phyloP scores from a whole-genome alignment of 2,113 vertebrate species.

The Alethe diademata region DNA sequence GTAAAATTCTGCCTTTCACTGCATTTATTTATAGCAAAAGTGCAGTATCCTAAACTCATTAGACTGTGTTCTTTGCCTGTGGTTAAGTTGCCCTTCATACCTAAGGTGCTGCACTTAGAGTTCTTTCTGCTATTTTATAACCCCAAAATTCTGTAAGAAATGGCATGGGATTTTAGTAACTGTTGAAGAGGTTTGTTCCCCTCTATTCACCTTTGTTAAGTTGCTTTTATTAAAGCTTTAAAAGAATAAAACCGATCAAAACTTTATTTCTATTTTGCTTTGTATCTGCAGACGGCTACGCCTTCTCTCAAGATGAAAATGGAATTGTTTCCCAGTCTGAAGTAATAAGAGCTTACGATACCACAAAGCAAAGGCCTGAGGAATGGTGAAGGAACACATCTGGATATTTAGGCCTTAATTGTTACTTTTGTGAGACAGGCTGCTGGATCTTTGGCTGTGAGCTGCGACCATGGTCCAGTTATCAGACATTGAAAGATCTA shows the following conservation, averaged over 20 bases:
- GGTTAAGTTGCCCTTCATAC: not conserved
- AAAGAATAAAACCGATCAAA: not conserved
- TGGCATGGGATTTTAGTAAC: not conserved
- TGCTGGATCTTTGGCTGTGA: slow-evolving; percentile 26
- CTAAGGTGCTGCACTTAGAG: not conserved
- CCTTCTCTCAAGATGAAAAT: slow-evolving; percentile 98
- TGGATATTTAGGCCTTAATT: not conserved
- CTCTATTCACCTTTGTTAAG: not conserved
- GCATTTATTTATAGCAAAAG: not conserved
- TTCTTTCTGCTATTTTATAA: not conserved
- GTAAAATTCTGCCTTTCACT: not conserved
- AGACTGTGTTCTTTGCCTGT: not conserved
- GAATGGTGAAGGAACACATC: slow-evolving; percentile 83
- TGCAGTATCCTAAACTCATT: not conserved
- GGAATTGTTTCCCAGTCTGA: slow-evolving; percentile 98
- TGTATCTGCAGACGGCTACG: slow-evolving; percentile 87
- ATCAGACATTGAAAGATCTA: slow-evolving; percentile 43
- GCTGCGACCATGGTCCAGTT: slow-evolving; percentile 26
- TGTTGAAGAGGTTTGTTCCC: not conserved
- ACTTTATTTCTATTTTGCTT: not conserved
- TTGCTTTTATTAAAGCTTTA: not conserved
- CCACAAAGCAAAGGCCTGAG: slow-evolving; percentile 92
- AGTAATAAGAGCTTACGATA: slow-evolving; percentile 96
- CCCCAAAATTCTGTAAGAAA: not conserved
- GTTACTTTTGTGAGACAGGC: slow-evolving; percentile 9